phyloP scores from a whole-genome alignment of 2,888 invertebrate species.

The Drosophila emarginata region DNA sequence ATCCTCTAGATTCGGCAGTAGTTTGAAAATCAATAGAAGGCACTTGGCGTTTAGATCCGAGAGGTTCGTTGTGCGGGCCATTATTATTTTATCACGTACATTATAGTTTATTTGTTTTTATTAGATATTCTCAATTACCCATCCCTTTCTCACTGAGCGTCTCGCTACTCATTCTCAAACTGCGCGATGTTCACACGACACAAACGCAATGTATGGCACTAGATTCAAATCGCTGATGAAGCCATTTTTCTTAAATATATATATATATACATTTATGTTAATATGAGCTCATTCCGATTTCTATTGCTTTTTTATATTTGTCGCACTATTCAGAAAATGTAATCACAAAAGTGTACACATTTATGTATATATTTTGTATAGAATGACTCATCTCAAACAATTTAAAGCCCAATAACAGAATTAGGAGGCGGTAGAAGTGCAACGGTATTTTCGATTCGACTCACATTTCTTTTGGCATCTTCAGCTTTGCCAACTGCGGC shows the following conservation, averaged over 20 bases:
- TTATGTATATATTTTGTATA: not conserved
- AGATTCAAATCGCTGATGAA: no score
- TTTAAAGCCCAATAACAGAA: not conserved
- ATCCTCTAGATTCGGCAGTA: constrained; percentile 54
- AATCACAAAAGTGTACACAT: not conserved
- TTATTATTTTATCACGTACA: constrained; percentile 30
- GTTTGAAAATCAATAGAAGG: constrained; percentile 54
- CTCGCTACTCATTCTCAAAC: not conserved
- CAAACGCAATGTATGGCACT: not conserved
- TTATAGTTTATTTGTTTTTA: constrained; percentile 15
- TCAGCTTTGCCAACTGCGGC: constrained; percentile 17
- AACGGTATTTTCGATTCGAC: not conserved
- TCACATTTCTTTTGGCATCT: not conserved
- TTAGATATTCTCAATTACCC: not conserved
- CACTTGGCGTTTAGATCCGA: constrained; percentile 56
- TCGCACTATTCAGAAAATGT: not conserved
- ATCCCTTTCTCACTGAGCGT: not conserved
- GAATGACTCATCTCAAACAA: not conserved
- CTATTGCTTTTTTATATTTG: not conserved
- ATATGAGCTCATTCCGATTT: not conserved
- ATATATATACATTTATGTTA: not conserved
- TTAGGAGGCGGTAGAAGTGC: not conserved
- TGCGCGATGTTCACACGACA: not conserved
- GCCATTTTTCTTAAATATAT: not conserved
- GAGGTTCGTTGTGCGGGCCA: constrained; percentile 65